Percentiles rank a stretch among this genome's conserved stretches.
Conservation (phyloP, 2,797 vertebrate species). For the Ceryle rudis region DNA sequence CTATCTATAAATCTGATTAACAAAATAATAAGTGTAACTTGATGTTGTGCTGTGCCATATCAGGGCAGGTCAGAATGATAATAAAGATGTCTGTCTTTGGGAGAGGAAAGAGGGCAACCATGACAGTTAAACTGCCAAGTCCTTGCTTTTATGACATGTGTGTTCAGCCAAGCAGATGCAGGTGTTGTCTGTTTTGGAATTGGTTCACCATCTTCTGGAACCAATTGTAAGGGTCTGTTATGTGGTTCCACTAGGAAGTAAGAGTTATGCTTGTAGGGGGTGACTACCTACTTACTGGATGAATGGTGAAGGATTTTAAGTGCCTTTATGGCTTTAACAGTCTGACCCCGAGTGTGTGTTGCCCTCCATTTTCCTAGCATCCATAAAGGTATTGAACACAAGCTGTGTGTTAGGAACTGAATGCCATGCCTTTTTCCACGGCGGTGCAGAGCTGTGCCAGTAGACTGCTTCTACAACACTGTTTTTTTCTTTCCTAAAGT, state of each 20-base stretch:
- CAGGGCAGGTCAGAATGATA: background rate
- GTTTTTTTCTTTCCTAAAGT: background rate
- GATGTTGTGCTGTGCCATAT: background rate
- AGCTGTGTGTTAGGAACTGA: background rate
- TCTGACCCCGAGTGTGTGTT: background rate
- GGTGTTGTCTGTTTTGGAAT: background rate
- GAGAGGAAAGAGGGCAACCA: background rate
- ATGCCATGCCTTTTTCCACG: background rate
- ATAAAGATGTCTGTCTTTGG: background rate
- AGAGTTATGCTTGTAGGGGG: background rate
- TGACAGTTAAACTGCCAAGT: background rate
- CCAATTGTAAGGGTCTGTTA: background rate
- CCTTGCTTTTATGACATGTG: background rate
- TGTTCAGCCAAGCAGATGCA: background rate
- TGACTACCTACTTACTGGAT: background rate
- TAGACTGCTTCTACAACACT: background rate
- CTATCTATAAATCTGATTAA: background rate
- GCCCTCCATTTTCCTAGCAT: background rate
- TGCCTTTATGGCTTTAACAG: conserved; percentile 1
- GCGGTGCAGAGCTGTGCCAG: background rate
- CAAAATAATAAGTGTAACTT: background rate
- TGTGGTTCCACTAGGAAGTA: background rate
- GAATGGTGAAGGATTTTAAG: background rate
- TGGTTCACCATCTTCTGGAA: background rate
- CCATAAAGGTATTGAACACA: background rate